Base-by-base conservation (phyloP, 2,797 vertebrate genomes). In the Cynopterus sphinx region DNA sequence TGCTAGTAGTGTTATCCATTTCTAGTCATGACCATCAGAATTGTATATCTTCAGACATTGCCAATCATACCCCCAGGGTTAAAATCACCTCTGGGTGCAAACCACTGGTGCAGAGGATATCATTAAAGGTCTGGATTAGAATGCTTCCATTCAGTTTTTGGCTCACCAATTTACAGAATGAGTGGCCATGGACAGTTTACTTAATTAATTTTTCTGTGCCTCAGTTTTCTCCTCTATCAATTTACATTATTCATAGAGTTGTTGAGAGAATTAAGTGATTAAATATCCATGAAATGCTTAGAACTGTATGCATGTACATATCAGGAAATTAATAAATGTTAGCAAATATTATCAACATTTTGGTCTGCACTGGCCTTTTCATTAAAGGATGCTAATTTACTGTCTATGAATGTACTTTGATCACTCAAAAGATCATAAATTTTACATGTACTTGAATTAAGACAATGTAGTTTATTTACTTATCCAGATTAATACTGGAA, bases 401-500 rank as follows among this genome's bases (percentile, higher is more conserved):
- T 43, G 24, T 87, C 28, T 70, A 26, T 67, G 53, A 96, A 81
- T 7, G 61, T 79, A 63, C 21, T 94, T 86, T 78, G 46, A 71
- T 83, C 43, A 86, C 63, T 91, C 31, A 55, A 94, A 93, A 86
- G 59, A 85, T 81, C 95, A 82, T 91, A 93, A 49, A 49, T 84
- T 87, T 70, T 53, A 73, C 28, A 75, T 88, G 75, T 81, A 87
- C 36, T 87, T 94, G 53, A 94, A 83, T 95, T 67, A 95, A 96
- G 63, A 53, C 46, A 77, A 65, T 95, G n/a, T 87, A 93, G 83
- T 77, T 90, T 92, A 63, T 96, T 95, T 95, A 94, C 51, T 74
- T 92, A 86, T 24, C 68, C 13, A 87, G 31, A 49, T 84, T 95
- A 91, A 82, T 77, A 78, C 21, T 55, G 53, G 36, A 49, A 83